Conservation (phyloP, 2,888 invertebrate genomes). For the Eupithecia dodoneata region DNA sequence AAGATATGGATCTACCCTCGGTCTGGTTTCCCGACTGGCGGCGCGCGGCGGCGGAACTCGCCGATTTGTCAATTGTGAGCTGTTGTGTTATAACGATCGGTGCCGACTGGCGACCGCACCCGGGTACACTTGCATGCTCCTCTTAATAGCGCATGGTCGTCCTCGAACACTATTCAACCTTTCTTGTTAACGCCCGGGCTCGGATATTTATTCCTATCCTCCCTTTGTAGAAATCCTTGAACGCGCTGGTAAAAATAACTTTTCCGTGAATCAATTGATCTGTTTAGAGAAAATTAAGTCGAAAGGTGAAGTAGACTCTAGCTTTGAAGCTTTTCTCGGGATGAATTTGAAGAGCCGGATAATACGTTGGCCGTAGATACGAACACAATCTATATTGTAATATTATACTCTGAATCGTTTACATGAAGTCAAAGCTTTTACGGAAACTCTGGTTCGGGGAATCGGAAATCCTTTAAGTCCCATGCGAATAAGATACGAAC, state of each 20-base stretch:
- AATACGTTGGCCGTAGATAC: background rate
- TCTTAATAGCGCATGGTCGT: background rate
- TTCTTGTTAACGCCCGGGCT: background rate
- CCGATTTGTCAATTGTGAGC: conserved; percentile 24
- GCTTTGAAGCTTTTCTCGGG: background rate
- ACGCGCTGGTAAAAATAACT: background rate
- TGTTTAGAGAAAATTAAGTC: background rate
- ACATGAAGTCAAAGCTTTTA: background rate
- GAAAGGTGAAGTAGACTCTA: background rate
- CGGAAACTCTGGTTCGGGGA: background rate
- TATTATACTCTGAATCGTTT: no score
- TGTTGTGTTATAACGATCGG: conserved; percentile 10
- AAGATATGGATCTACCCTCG: conserved; percentile 28
- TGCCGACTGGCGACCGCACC: background rate
- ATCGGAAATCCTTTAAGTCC: background rate
- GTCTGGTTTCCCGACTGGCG: background rate
- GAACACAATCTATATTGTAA: background rate
- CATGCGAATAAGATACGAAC: background rate
- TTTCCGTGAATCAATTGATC: background rate
- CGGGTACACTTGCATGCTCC: background rate
- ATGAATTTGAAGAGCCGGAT: background rate
- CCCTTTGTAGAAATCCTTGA: background rate
- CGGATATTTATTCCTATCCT: background rate
- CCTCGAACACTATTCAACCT: background rate
- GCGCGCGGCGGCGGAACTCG: conserved; percentile 5